A percentile compares a stretch with the other conserved stretches of the same genome.
These are phyloP conservation scores for Bibio marci DNA, from an alignment of 2,888 invertebrate genomes.

Conservation along the genomic window DNA sequence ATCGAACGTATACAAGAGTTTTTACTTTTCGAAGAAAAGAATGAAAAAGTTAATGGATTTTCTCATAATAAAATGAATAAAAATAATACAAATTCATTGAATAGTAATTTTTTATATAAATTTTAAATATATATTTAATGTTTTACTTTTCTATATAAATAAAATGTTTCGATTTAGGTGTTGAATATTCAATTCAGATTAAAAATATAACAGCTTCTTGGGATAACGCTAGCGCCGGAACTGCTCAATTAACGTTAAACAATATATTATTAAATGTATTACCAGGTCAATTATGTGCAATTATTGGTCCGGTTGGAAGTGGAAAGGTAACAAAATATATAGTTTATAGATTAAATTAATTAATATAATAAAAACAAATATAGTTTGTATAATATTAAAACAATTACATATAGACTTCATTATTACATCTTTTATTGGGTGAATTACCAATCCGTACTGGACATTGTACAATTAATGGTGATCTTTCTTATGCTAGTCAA, in stretches of 20 bases:
- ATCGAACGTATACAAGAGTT: conserved; percentile 39
- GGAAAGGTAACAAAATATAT: no score
- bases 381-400: background rate
- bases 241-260: conserved; percentile 33
- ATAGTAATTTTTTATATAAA: no score
- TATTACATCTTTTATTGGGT: conserved; percentile 37
- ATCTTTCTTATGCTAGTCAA: conserved; percentile 43
- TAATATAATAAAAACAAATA: no score
- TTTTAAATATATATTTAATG: no score
- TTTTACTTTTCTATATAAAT: no score
- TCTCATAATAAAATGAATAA: no score
- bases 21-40: conserved; percentile 35
- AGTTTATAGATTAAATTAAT: no score
- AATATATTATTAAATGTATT: conserved; percentile 39
- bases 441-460: conserved; percentile 39
- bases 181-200: conserved; percentile 25
- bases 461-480: conserved; percentile 33
- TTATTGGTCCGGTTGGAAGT: conserved; percentile 77
- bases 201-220: conserved; percentile 32
- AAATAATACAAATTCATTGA: no score
- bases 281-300: conserved; percentile 50
- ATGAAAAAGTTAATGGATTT: conserved; percentile 17
- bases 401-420: conserved; percentile 21
- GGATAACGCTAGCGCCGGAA: conserved; percentile 20
- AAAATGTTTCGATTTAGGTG: no score